Conservation (phyloP, 2,888 invertebrate species). For the Osedax fenrisi region DNA sequence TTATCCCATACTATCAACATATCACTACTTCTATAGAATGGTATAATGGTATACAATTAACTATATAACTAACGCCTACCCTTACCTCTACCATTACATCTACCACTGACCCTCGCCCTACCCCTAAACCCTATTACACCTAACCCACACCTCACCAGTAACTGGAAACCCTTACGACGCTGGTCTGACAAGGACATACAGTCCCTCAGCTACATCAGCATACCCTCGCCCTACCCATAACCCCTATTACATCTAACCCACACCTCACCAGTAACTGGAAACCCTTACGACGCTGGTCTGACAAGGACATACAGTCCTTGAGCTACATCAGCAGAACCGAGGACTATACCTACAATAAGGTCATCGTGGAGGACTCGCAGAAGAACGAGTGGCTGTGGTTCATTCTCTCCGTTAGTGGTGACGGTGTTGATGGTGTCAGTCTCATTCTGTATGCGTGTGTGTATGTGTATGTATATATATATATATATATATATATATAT, state of each 20-base stretch:
- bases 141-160: too few species aligned
- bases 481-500: neutral
- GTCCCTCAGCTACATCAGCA: conserved; percentile 28
- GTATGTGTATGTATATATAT: conserved; percentile 15
- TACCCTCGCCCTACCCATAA: too few species aligned
- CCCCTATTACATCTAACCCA: too few species aligned
- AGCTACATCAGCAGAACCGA: conserved; percentile 31
- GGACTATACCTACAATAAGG: conserved; percentile 34
- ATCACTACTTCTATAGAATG: too few species aligned
- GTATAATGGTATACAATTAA: too few species aligned
- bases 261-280: conserved; percentile 33
- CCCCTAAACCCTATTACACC: too few species aligned
- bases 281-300: conserved; percentile 28
- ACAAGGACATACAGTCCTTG: conserved; percentile 28
- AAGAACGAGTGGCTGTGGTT: conserved; percentile 36
- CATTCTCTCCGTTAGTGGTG: conserved; percentile 14
- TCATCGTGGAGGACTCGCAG: conserved; percentile 32
- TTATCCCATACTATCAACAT: too few species aligned
- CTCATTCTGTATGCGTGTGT: conserved; percentile 18
- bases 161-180: conserved; percentile 27
- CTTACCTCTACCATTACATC: too few species aligned
- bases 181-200: conserved; percentile 31
- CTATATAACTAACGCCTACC: too few species aligned
- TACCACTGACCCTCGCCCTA: too few species aligned
- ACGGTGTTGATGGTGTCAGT: neutral